Evolutionary conservation across 2,888 invertebrate genomes (phyloP).

Genomic region (Callyntrura guangdongensis): DNA sequence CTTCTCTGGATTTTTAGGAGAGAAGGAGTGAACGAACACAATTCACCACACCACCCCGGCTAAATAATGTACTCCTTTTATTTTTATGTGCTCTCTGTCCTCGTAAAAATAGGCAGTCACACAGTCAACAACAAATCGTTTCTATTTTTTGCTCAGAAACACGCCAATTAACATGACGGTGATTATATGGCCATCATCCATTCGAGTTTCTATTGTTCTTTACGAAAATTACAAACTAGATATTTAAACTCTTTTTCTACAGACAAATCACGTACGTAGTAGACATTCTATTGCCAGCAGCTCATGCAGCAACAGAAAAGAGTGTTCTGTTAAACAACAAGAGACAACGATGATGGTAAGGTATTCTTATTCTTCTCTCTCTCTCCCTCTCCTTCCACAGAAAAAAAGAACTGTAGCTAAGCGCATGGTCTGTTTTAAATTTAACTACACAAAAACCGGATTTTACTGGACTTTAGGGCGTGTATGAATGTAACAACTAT

Average conservation of each 20-base stretch:
- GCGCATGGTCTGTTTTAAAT: slow-evolving; percentile 1
- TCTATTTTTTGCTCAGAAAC: neutral
- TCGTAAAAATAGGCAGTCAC: too few species aligned
- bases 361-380: neutral
- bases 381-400: neutral
- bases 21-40: too few species aligned
- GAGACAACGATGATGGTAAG: neutral
- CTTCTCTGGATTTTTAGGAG: neutral
- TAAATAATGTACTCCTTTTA: too few species aligned
- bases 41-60: too few species aligned
- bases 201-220: neutral
- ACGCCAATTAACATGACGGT: slow-evolving; percentile 9
- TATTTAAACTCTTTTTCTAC: neutral
- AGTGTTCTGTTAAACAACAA: neutral
- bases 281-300: neutral
- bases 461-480: slow-evolving; percentile 42
- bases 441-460: slow-evolving; percentile 25
- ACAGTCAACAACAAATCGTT: neutral
- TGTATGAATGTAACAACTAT: neutral
- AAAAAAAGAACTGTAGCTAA: neutral
- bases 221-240: slow-evolving; percentile 37
- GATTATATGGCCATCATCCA: slow-evolving; percentile 11
- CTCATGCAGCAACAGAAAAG: neutral
- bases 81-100: too few species aligned
- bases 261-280: slow-evolving; percentile 9